phyloP scores from a whole-genome alignment of 2,113 vertebrate species.

The Synodontis membranacea region DNA sequence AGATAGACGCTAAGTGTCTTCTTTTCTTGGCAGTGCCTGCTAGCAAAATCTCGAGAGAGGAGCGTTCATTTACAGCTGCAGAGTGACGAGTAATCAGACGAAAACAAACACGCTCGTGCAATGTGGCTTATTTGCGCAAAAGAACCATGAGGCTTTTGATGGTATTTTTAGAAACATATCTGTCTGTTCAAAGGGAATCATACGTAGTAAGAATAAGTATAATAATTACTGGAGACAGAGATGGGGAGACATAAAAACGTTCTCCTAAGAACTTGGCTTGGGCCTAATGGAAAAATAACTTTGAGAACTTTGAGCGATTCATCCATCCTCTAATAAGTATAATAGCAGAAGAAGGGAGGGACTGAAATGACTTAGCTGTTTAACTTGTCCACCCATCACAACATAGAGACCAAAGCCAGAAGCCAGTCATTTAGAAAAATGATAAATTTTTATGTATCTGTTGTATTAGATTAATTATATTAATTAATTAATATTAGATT shows the following conservation, averaged over 20 bases:
- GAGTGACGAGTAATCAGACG: background rate
- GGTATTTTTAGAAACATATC: background rate
- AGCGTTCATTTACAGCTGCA: slow-evolving; percentile 24
- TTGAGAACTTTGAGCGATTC: background rate
- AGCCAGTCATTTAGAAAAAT: background rate
- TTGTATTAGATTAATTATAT: background rate
- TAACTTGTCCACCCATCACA: background rate
- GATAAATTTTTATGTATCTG: background rate
- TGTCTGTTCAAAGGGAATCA: background rate
- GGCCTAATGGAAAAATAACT: background rate
- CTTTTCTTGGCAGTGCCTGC: slow-evolving; percentile 34
- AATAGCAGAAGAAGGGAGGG: background rate
- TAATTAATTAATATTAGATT: background rate
- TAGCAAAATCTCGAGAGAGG: slow-evolving; percentile 35
- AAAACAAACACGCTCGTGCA: background rate
- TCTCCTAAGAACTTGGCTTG: background rate
- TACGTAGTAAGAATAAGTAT: background rate
- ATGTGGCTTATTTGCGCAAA: slow-evolving; percentile 26
- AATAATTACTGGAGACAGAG: background rate
- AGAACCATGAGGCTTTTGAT: background rate
- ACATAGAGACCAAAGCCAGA: background rate
- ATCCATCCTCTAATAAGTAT: background rate
- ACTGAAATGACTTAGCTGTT: background rate
- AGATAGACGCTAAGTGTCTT: slow-evolving; percentile 31
- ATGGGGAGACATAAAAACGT: background rate